Percentiles rank a stretch among this genome's conserved stretches.
Evolutionary conservation across 2,888 invertebrate genomes (phyloP).

Genomic region (Atrina japonica): DNA sequence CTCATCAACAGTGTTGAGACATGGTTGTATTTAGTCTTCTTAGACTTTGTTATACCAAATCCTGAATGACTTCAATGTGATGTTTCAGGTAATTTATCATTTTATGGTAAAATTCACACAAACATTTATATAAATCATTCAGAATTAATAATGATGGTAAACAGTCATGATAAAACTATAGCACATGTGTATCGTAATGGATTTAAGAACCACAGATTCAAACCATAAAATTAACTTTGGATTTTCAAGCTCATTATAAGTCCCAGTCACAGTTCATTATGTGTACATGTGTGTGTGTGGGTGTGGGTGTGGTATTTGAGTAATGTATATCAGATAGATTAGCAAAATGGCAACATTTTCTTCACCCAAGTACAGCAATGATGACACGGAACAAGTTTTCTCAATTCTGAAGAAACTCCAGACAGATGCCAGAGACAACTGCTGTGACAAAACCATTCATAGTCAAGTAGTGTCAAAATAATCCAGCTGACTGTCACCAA

Average conservation of each 20-base stretch:
- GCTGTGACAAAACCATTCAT: conserved; percentile 26
- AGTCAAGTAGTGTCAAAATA: conserved; percentile 31
- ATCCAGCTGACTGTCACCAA: not conserved
- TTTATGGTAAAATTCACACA: not conserved
- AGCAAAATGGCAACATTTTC: no score
- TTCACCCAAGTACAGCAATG: conserved; percentile 39
- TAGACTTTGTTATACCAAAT: conserved; percentile 34
- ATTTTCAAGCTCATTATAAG: no score
- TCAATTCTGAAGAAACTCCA: conserved; percentile 40
- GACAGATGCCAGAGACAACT: conserved; percentile 35
- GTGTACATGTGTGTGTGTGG: no score
- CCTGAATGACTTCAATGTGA: conserved; percentile 42
- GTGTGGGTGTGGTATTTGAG: no score
- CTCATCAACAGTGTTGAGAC: conserved; percentile 7
- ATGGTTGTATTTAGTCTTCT: conserved; percentile 35
- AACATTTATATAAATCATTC: no score
- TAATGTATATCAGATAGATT: no score
- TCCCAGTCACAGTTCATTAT: no score
- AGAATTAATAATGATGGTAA: no score
- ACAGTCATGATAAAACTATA: no score
- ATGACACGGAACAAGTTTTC: conserved; percentile 37
- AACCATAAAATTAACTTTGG: no score
- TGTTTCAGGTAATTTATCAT: conserved; percentile 31
- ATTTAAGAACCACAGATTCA: no score
- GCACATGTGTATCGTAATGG: no score